phyloP scores from a whole-genome alignment of 2,888 invertebrate genomes.

The Amphipyra berbera region DNA sequence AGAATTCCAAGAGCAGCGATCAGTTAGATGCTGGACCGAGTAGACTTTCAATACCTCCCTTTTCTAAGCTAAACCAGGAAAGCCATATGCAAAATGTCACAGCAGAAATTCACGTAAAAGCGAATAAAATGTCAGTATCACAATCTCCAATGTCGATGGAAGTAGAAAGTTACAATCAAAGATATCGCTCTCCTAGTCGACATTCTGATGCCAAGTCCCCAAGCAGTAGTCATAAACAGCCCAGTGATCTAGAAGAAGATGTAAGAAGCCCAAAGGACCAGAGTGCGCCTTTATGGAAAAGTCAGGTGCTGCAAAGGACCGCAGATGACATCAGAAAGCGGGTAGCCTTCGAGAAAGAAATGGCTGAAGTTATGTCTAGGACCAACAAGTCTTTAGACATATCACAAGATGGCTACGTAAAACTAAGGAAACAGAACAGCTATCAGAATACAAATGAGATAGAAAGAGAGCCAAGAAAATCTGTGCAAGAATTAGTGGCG shows the following conservation, averaged over 20 bases:
- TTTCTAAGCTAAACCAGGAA: conserved; percentile 64
- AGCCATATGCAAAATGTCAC: conserved; percentile 78
- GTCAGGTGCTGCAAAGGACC: conserved; percentile 85
- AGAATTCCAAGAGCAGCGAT: conserved; percentile 83
- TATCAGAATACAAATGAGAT: conserved; percentile 65
- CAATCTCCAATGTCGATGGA: conserved; percentile 82
- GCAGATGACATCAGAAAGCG: conserved; percentile 84
- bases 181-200: conserved; percentile 77
- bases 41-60: conserved; percentile 74
- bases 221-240: conserved; percentile 64
- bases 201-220: conserved; percentile 79
- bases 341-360: conserved; percentile 81
- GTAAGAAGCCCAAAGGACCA: conserved; percentile 65
- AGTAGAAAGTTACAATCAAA: conserved; percentile 73
- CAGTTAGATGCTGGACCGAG: conserved; percentile 81
- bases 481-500: conserved; percentile 91
- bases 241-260: conserved; percentile 74
- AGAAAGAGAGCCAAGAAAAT: conserved; percentile 84
- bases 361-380: conserved; percentile 75
- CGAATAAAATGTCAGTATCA: conserved; percentile 79
- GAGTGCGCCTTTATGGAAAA: conserved; percentile 79
- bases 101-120: conserved; percentile 85
- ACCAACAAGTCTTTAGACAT: conserved; percentile 82
- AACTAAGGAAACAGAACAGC: conserved; percentile 78
- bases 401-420: conserved; percentile 87